These are phyloP conservation scores for Hyposoter dolosus DNA, from an alignment of 2,888 invertebrate genomes.

Conservation along the genomic window DNA sequence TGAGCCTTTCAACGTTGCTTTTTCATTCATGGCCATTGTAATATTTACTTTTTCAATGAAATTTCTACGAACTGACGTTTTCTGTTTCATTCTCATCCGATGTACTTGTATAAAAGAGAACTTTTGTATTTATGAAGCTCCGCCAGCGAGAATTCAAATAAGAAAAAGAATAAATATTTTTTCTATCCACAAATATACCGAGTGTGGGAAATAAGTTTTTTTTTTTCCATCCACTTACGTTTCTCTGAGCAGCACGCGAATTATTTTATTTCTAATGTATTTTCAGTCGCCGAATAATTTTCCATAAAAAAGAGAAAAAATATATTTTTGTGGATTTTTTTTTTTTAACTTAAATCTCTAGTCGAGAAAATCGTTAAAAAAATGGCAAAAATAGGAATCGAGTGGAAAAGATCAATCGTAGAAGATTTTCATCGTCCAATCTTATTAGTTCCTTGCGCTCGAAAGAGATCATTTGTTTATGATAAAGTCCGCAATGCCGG, in stretches of 20 bases:
- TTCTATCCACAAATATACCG: not conserved
- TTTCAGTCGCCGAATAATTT: not conserved
- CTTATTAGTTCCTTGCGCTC: slow-evolving; percentile 2
- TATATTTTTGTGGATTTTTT: too few relatives aligned
- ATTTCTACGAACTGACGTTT: slow-evolving; percentile 50
- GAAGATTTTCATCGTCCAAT: not conserved
- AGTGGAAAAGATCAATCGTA: slow-evolving; percentile 15
- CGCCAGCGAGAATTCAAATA: slow-evolving; percentile 55
- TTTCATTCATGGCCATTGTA: slow-evolving; percentile 45
- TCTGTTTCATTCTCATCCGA: slow-evolving; percentile 21
- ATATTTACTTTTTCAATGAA: slow-evolving; percentile 74
- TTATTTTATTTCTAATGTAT: not conserved
- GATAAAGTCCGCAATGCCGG: slow-evolving; percentile 62
- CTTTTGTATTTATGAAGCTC: slow-evolving; percentile 51
- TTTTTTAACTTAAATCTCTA: too few relatives aligned
- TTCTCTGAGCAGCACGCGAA: not conserved
- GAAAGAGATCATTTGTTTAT: slow-evolving; percentile 71
- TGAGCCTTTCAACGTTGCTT: slow-evolving; percentile 63
- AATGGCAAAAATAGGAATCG: not conserved
- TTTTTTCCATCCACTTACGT: not conserved
- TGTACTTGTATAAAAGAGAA: slow-evolving; percentile 62
- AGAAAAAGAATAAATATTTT: slow-evolving; percentile 45
- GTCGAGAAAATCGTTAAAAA: not conserved
- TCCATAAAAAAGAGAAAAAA: not conserved
- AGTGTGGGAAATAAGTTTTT: not conserved